Evolutionary conservation across 1,140 invertebrate genomes (phyloP), one percentile per base, ranked within the genome.

Genomic region (Nymphalis io): DNA sequence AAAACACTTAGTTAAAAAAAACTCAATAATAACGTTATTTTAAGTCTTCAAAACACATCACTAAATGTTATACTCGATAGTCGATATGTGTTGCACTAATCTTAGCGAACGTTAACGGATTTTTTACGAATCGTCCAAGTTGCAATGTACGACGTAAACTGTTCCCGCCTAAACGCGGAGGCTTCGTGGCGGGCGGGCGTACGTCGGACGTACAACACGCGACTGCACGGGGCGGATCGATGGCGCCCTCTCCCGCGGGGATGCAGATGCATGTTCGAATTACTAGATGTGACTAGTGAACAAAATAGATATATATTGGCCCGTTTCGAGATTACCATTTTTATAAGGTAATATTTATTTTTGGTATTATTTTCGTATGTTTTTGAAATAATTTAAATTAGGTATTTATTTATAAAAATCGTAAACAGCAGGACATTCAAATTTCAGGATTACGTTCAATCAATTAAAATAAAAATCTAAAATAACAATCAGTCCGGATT

Each of bases 201-300:
- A 59, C 78, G 78, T 60, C 58, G 66, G 65, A 79, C 85, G 83
- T 39, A 71, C 81, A 75, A 75, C 72, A 78, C 83, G 73, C 84
- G 84, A 91, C 89, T 89, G 76, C 67, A 75, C 62, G 86, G 86
- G 83, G 84, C 83, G 84, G 87, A 89, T 89, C 87, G 86, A 89
- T 89, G 71, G 85, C 82, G 80, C 85, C 84, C 82, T 86, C 75
- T 85, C 84, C 85, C 84, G 87, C 83, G 82, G 87, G 88, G 86
- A 89, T 89, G 87, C 87, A 84, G 82, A 85, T 88, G 84, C 85
- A 86, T 65, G 73, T 57, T 65, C 33, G 58, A 44, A 16, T 16
- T 69, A 33, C 81, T 89, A 66, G 87, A 89, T 80, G 78, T 76
- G 87, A 58, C 76, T 68, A 66, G n/a, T 8, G n/a, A 8, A 39